Base-by-base conservation (phyloP, 2,797 vertebrate genomes). In the Semotilus atromaculatus region DNA sequence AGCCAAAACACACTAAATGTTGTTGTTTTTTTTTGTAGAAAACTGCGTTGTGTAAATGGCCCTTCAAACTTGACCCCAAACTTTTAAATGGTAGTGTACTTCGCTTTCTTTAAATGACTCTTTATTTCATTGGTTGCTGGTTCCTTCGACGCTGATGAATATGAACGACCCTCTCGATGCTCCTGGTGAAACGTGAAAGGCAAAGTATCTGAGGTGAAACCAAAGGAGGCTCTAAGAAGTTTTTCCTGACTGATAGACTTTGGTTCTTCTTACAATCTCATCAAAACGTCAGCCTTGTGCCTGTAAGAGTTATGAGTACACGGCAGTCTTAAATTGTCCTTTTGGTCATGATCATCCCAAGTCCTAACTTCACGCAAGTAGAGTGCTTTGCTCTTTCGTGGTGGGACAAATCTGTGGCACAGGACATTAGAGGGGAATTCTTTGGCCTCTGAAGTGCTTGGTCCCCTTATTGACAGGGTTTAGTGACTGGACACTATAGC, bases 401-500 rank as follows among this genome's bases (percentile, higher is more conserved):
- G 29, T 45, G 53, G 70, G 53, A 58, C 51, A 7, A 21, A n/a
- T 26, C 67, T 81, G 53, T 75, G 75, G 55, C 79, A 58, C 40
- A 66, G 58, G 71, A 94, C 94, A 94, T 94, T 95, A 92, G 95
- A 95, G 93, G 96, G 94, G 95, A 95, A 96, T 96, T 82, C 38
- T 72, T 85, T 67, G 45, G 71, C 79, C 82, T 80, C 86, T 80
- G 73, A 78, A 86, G 81, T 83, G 87, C 81, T 68, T 64, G 58
- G 83, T 84, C 83, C 87, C 87, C 84, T 88, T 88, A 73, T 84
- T 78, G 82, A 72, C 82, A 9, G 76, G 86, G 83, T 86, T 87
- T 36, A 95, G 93, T 62, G 94, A 95, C 93, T 96, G 95, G 95
- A 94, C 95, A 93, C 91, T 93, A n/a, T n/a, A 92, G 95, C 95